phyloP scores from a whole-genome alignment of 2,888 invertebrate species.

The Deroplatys truncata region DNA sequence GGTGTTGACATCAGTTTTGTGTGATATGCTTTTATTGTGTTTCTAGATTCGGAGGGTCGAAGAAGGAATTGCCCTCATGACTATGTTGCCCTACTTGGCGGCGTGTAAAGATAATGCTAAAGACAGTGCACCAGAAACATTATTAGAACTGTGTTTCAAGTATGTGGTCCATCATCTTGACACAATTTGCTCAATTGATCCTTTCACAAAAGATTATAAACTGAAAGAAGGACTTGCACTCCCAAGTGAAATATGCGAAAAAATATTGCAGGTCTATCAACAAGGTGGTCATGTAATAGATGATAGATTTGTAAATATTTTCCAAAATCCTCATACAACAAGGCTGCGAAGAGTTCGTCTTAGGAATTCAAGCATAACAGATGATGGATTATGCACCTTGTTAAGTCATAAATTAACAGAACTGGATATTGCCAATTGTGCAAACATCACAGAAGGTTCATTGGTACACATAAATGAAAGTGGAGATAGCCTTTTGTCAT shows the following conservation, averaged over 20 bases:
- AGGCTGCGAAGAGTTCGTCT: constrained; percentile 66
- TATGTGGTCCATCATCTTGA: constrained; percentile 59
- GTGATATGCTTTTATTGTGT: background rate
- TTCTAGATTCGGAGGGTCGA: constrained; percentile 6
- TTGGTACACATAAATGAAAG: constrained; percentile 64
- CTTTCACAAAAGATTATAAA: constrained; percentile 46
- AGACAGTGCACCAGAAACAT: constrained; percentile 51
- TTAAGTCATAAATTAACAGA: constrained; percentile 69
- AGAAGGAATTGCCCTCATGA: constrained; percentile 15
- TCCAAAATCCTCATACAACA: constrained; percentile 62
- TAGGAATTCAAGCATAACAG: constrained; percentile 66
- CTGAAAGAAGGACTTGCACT: constrained; percentile 59
- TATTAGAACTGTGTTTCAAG: constrained; percentile 61
- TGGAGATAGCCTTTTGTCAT: constrained; percentile 62
- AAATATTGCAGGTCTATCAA: constrained; percentile 57
- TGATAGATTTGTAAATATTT: constrained; percentile 66
- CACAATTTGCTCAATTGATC: constrained; percentile 54
- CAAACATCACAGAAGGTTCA: constrained; percentile 58
- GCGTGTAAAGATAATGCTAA: constrained; percentile 34
- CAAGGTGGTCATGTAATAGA: constrained; percentile 51
- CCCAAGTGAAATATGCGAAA: constrained; percentile 70
- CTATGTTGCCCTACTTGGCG: constrained; percentile 29
- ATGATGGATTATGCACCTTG: constrained; percentile 64
- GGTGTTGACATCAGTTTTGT: background rate
- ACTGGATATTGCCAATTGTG: constrained; percentile 72